Conservation (phyloP, 2,797 vertebrate species). For the Myiotriccus ornatus region DNA sequence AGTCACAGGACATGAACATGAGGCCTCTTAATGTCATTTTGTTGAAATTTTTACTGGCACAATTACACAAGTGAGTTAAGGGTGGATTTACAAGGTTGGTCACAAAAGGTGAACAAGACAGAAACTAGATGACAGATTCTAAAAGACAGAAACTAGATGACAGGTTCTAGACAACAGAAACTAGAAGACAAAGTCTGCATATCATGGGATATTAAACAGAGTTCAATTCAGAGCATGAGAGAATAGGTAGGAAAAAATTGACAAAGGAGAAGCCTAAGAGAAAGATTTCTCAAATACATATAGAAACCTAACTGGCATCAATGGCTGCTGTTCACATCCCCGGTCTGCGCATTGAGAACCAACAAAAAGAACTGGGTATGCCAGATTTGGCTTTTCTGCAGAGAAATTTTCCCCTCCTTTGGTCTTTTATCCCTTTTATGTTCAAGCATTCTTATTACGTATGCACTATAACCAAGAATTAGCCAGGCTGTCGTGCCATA, state of each 20-base stretch:
- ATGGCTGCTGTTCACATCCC: not conserved
- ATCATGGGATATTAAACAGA: not conserved
- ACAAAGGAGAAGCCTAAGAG: not conserved
- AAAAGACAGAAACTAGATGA: slow-evolving; percentile 12
- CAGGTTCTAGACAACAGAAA: not conserved
- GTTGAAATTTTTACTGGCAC: slow-evolving; percentile 19
- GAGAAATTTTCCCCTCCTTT: slow-evolving; percentile 65
- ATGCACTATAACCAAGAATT: slow-evolving; percentile 23
- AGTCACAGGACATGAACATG: not conserved
- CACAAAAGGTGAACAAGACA: slow-evolving; percentile 20
- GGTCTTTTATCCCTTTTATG: slow-evolving; percentile 51
- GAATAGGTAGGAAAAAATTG: not conserved
- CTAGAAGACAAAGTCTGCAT: not conserved
- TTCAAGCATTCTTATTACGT: slow-evolving; percentile 46
- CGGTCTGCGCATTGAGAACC: not conserved
- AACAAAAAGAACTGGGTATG: not conserved
- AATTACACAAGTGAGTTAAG: slow-evolving; percentile 3
- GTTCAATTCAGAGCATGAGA: not conserved
- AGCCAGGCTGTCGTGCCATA: slow-evolving; percentile 50
- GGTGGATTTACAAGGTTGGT: slow-evolving; percentile 15
- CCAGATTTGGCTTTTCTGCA: slow-evolving; percentile 8
- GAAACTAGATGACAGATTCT: slow-evolving; percentile 6
- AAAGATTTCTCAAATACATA: not conserved
- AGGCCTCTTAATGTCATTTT: not conserved
- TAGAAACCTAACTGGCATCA: not conserved